These are phyloP conservation scores for Caretta caretta DNA, from an alignment of 2,113 vertebrate genomes.

Conservation along the genomic window DNA sequence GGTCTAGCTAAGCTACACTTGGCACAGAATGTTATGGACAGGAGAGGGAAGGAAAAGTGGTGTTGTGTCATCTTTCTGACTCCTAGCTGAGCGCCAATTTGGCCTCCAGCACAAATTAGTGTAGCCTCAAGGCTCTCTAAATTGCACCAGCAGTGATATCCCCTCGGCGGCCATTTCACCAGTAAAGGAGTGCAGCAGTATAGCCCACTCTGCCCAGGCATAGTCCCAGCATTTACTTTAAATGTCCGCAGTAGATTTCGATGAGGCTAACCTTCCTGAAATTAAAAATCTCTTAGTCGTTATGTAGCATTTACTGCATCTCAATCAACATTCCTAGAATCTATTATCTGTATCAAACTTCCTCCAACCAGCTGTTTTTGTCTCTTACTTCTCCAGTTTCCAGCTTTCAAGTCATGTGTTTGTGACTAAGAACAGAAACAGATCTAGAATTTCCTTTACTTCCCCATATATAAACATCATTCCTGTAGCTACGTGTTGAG, in stretches of 20 bases:
- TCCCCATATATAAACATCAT: no score
- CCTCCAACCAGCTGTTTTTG: neutral
- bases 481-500: no score
- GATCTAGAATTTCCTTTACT: no score
- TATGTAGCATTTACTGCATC: neutral
- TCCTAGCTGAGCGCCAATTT: neutral
- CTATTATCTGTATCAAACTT: neutral
- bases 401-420: fast-evolving
- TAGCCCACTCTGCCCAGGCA: neutral
- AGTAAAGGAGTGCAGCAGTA: neutral
- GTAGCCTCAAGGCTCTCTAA: neutral
- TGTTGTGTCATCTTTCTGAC: neutral
- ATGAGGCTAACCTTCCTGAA: no score
- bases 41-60: fast-evolving
- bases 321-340: neutral
- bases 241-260: neutral
- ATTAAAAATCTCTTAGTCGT: no score
- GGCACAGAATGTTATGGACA: fast-evolving
- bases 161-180: neutral
- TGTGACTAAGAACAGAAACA: neutral
- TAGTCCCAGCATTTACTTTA: neutral
- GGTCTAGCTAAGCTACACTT: neutral
- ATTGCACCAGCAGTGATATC: fast-evolving
- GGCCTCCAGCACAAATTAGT: neutral
- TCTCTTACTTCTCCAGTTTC: neutral